Conservation (phyloP, 2,797 vertebrate genomes). For the Ctenopoma multispine region DNA sequence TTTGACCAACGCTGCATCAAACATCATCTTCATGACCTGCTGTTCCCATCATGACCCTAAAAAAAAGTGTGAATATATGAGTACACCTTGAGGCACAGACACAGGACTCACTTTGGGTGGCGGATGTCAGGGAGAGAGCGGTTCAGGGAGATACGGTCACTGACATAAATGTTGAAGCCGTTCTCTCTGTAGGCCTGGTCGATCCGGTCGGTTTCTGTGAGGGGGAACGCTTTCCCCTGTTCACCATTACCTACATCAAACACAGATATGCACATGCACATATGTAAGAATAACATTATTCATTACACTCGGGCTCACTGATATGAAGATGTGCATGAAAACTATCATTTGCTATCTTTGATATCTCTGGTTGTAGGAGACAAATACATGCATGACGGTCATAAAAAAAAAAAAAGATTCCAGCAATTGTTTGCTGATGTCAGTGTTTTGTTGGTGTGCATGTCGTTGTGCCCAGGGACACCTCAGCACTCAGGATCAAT, state of each 20-base stretch:
- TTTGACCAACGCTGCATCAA: constrained; percentile 5
- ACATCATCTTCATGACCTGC: neutral
- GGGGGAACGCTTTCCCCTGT: constrained; percentile 91
- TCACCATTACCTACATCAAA: constrained; percentile 89
- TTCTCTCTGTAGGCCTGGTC: constrained; percentile 98
- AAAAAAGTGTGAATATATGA: neutral
- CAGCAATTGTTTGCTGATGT: too few species aligned
- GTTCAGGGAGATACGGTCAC: constrained; percentile 95
- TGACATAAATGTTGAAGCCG: constrained; percentile 97
- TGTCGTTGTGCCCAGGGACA: too few species aligned
- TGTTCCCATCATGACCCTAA: neutral
- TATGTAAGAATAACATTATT: too few species aligned
- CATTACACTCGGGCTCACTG: too few species aligned
- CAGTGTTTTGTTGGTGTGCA: too few species aligned
- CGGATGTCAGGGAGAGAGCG: constrained; percentile 96
- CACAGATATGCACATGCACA: constrained; percentile 4
- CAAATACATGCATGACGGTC: too few species aligned
- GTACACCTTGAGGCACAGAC: neutral
- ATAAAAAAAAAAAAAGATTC: too few species aligned
- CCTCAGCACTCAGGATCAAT: too few species aligned
- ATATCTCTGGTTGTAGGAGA: too few species aligned
- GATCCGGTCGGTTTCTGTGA: constrained; percentile 90
- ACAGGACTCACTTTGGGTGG: constrained; percentile 90
- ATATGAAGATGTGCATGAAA: too few species aligned
- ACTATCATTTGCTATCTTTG: too few species aligned